Conservation (phyloP, 2,888 invertebrate genomes). For the Nomada goodeniana region DNA sequence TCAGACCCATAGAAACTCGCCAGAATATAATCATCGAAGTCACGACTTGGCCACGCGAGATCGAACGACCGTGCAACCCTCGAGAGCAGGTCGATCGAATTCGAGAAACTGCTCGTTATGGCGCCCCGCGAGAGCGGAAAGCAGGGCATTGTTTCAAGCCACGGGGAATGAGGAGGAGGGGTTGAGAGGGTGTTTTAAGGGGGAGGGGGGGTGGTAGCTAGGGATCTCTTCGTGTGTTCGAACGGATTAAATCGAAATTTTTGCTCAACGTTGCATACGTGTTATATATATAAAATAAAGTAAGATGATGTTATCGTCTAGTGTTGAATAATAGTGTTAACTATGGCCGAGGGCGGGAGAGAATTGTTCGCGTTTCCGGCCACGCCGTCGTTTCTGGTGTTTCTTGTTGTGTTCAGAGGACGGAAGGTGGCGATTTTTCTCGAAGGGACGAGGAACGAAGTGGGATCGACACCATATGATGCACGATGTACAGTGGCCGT, state of each 20-base stretch:
- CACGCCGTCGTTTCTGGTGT: conserved; percentile 33
- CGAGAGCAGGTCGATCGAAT: conserved; percentile 8
- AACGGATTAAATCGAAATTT: conserved; percentile 72
- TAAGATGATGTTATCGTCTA: conserved; percentile 61
- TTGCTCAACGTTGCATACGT: conserved; percentile 71
- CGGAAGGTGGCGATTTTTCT: neutral
- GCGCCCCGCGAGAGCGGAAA: neutral
- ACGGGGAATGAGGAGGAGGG: neutral
- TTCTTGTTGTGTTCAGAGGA: conserved; percentile 21
- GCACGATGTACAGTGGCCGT: conserved; percentile 31
- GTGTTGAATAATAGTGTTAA: conserved; percentile 59
- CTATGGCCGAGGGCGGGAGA: conserved; percentile 15
- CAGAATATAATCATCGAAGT: conserved; percentile 12
- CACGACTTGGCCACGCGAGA: conserved; percentile 25
- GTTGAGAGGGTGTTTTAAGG: neutral
- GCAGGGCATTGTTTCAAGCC: neutral
- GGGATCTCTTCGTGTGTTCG: conserved; percentile 63
- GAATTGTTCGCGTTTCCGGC: conserved; percentile 18
- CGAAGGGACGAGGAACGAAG: neutral
- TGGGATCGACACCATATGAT: conserved; percentile 3
- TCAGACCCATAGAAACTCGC: neutral
- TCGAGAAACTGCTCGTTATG: neutral
- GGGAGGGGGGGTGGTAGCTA: neutral
- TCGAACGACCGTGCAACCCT: neutral
- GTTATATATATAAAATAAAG: conserved; percentile 51